phyloP scores from a whole-genome alignment of 2,797 vertebrate genomes.

The Argentina silus region DNA sequence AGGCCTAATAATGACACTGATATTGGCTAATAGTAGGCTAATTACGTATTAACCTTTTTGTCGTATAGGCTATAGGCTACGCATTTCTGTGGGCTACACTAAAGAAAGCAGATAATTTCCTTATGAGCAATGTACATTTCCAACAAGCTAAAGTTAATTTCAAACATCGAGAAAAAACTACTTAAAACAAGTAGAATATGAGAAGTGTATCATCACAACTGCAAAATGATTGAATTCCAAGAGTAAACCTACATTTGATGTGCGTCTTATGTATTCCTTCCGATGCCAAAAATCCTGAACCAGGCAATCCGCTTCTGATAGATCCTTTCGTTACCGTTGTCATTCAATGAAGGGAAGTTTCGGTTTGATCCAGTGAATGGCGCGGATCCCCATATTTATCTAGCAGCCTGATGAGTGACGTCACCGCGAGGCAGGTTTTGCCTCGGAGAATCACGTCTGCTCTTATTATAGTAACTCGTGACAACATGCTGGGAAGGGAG shows the following conservation, averaged over 20 bases:
- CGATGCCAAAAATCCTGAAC: slow-evolving; percentile 30
- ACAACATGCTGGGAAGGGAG: slow-evolving; percentile 58
- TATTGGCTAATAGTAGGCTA: too few relatives aligned
- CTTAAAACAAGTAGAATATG: background rate
- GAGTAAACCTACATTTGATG: slow-evolving; percentile 42
- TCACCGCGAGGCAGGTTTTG: slow-evolving; percentile 73
- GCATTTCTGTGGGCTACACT: too few relatives aligned
- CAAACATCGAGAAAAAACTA: background rate
- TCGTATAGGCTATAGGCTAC: too few relatives aligned
- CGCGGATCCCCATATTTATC: slow-evolving; percentile 73
- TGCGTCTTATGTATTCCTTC: slow-evolving; percentile 9
- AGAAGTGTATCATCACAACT: background rate
- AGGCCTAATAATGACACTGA: too few relatives aligned
- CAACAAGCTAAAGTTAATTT: too few relatives aligned
- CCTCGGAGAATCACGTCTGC: slow-evolving; percentile 73
- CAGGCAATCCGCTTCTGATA: slow-evolving; percentile 47
- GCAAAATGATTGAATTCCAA: background rate
- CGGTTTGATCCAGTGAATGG: slow-evolving; percentile 51
- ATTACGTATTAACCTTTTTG: too few relatives aligned
- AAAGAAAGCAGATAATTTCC: too few relatives aligned
- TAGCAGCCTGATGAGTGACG: slow-evolving; percentile 66
- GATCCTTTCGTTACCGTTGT: slow-evolving; percentile 51
- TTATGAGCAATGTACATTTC: too few relatives aligned
- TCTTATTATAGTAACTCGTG: slow-evolving; percentile 73
- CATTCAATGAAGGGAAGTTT: slow-evolving; percentile 30